A percentile compares a stretch with the other conserved stretches of the same genome.
phyloP scores from a whole-genome alignment of 2,797 vertebrate genomes.

The Lacerta bilineata region DNA sequence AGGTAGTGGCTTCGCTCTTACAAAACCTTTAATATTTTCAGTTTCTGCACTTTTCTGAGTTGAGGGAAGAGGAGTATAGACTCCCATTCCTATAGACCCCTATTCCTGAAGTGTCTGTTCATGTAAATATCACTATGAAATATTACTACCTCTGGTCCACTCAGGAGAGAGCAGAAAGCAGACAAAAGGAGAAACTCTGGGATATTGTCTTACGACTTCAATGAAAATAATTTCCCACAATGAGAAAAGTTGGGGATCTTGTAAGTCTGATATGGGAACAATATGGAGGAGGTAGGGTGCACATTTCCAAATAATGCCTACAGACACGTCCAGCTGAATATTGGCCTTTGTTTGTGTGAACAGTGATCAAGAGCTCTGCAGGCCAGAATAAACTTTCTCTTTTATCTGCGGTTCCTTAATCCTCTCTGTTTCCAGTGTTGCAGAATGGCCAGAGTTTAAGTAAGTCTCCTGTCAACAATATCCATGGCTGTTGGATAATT shows the following conservation, averaged over 20 bases:
- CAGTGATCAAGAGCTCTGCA: background rate
- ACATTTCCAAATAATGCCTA: background rate
- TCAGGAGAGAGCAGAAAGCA: background rate
- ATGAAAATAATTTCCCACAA: background rate
- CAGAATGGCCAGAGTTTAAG: background rate
- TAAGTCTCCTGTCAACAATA: background rate
- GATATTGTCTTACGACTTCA: background rate
- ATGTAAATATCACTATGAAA: background rate
- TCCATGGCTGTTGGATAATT: background rate
- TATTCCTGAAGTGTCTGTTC: background rate
- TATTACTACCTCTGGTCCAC: background rate
- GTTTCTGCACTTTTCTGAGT: background rate
- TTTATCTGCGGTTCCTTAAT: background rate
- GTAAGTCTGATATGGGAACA: background rate
- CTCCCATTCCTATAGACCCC: background rate
- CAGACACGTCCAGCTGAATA: background rate
- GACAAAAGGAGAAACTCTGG: background rate
- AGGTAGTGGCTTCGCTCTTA: too few species aligned
- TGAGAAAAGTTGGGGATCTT: background rate
- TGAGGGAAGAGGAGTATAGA: background rate
- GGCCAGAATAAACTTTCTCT: background rate
- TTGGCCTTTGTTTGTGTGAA: conserved; percentile 2
- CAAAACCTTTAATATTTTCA: background rate
- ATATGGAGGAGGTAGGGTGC: background rate
- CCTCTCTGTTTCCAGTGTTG: background rate